These are phyloP conservation scores for Toxonevra muliebris DNA, from an alignment of 2,888 invertebrate species.

Conservation along the genomic window DNA sequence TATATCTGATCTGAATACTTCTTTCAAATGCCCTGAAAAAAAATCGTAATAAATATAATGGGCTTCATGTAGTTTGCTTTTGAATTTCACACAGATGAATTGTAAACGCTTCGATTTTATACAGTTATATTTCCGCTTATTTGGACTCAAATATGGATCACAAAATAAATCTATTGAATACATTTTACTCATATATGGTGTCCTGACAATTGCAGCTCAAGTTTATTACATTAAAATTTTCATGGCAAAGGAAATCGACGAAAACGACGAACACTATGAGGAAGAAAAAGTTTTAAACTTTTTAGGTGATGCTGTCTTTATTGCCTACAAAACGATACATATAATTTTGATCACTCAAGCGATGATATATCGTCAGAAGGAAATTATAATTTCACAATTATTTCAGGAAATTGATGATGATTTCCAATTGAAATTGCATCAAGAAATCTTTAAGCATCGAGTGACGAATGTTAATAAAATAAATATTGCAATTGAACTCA, in stretches of 20 bases:
- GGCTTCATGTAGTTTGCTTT: neutral
- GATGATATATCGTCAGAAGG: slow-evolving; percentile 35
- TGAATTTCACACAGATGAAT: neutral
- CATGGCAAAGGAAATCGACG: neutral
- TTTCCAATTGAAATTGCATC: slow-evolving; percentile 28
- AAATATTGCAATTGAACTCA: neutral
- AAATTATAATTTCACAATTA: slow-evolving; percentile 21
- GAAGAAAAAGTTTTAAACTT: neutral
- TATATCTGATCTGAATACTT: too few species aligned
- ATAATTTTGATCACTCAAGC: slow-evolving; percentile 38
- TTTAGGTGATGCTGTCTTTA: slow-evolving; percentile 15
- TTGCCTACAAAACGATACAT: slow-evolving; percentile 40
- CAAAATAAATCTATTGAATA: slow-evolving; percentile 14
- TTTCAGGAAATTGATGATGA: slow-evolving; percentile 32
- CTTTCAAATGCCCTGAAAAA: too few species aligned
- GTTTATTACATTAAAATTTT: neutral
- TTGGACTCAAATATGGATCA: slow-evolving; percentile 44
- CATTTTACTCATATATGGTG: slow-evolving; percentile 17
- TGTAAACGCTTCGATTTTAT: slow-evolving; percentile 8
- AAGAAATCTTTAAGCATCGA: neutral
- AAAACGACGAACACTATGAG: too few species aligned
- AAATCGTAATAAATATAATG: neutral
- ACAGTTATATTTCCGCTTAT: slow-evolving; percentile 42
- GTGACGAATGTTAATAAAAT: neutral
- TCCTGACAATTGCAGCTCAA: slow-evolving; percentile 21